phyloP scores from a whole-genome alignment of 2,113 vertebrate species.

The Martes martes region DNA sequence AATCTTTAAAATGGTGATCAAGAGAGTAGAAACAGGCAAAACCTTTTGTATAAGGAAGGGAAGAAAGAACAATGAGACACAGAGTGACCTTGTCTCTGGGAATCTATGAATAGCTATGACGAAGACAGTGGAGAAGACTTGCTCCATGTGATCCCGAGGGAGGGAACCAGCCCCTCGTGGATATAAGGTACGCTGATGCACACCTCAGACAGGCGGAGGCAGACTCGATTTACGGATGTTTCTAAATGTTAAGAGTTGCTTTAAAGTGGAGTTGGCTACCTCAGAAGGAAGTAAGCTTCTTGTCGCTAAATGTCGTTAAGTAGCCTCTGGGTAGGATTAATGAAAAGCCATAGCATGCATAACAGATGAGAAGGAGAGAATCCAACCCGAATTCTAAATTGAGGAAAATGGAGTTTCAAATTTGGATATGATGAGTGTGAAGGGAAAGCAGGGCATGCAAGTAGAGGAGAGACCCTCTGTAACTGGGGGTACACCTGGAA shows the following conservation, averaged over 20 bases:
- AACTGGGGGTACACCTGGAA: not conserved
- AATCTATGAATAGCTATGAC: not conserved
- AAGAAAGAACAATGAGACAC: not conserved
- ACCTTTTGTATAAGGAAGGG: not conserved
- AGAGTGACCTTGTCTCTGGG: not conserved
- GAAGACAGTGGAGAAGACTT: not conserved
- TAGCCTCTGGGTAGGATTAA: not conserved
- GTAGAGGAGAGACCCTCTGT: not conserved
- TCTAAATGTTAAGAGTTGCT: not conserved
- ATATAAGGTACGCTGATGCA: not conserved
- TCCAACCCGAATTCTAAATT: not conserved
- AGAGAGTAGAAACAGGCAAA: not conserved
- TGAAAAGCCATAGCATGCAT: not conserved
- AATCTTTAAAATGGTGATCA: not conserved
- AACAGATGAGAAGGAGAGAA: not conserved
- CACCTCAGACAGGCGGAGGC: not conserved
- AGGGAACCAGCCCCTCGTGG: not conserved
- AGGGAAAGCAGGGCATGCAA: not conserved
- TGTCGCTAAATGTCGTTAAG: not conserved
- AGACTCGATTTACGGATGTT: not conserved
- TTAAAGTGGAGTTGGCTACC: not conserved
- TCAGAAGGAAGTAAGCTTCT: not conserved
- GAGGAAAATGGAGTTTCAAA: not conserved
- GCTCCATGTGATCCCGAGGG: not conserved
- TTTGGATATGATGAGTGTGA: not conserved